Base-by-base conservation (phyloP, 2,797 vertebrate genomes). In the Huso huso region DNA sequence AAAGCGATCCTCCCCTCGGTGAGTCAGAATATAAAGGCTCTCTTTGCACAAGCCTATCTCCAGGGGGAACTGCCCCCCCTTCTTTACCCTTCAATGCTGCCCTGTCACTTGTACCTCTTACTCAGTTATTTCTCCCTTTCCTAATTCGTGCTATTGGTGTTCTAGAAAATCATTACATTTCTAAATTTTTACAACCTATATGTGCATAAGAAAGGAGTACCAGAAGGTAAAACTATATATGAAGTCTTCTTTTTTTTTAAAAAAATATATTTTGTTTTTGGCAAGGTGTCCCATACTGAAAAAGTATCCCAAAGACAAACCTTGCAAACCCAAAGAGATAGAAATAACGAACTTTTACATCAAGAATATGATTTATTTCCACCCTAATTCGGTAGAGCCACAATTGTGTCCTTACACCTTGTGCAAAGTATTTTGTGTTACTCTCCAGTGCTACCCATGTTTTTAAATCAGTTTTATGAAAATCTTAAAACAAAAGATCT, bases 381-480 rank as follows among this genome's bases (percentile, higher is more conserved):
- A 63, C n/a, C 49, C 18, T 48, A 37, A 48, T 62, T 68, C 37
- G 37, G 37, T 78, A 78, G 69, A 77, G 61, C 73, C 75, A 81
- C 37, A 53, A 70, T 74, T 70, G 65, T 69, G 76, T 75, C 74
- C 75, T 74, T 79, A 78, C 90, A 86, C 77, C 79, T 86, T 81
- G 74, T 89, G 86, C 93, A 91, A 93, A 91, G 91, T 92, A 89
- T 87, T 79, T 82, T 91, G 88, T 93, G 92, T 91, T 90, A 87
- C 90, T 93, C 87, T 90, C 89, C 85, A 89, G 88, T 91, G 89
- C 86, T 89, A 77, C 87, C 83, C 86, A 83, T 83, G 79, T 90
- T 86, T 37, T 78, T 74, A 72, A 77, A 76, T 69, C 77, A 70
- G 68, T 67, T 60, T 66, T 61, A 62, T 68, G 64, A 81, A 68